Evolutionary conservation across 2,888 invertebrate species (phyloP).

Genomic region (Carpatolechia fugitivella): DNA sequence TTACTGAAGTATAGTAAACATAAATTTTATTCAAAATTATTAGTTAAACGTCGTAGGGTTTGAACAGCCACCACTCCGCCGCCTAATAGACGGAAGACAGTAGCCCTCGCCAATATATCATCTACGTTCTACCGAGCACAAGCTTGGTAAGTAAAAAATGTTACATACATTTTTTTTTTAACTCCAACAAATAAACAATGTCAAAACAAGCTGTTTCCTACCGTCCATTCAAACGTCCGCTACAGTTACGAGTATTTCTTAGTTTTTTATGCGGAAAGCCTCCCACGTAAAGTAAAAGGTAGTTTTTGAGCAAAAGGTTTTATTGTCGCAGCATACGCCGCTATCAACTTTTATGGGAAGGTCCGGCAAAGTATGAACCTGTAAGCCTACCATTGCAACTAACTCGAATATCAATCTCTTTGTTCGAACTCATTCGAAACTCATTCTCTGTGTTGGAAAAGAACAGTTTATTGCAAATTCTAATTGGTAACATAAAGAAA

Average conservation of each 20-base stretch:
- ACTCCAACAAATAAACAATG: neutral
- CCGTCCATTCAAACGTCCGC: neutral
- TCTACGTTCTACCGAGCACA: too few species aligned
- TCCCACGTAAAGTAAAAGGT: conserved; percentile 26
- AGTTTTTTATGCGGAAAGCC: conserved; percentile 14
- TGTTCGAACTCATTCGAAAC: neutral
- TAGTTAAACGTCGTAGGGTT: too few species aligned
- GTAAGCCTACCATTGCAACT: neutral
- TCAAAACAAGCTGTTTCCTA: neutral
- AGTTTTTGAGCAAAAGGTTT: conserved; percentile 40
- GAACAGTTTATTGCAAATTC: too few species aligned
- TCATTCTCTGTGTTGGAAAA: too few species aligned
- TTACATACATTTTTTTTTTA: neutral
- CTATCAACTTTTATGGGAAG: conserved; percentile 46
- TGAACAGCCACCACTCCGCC: too few species aligned
- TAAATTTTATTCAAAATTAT: too few species aligned
- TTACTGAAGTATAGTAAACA: too few species aligned
- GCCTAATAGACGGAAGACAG: too few species aligned
- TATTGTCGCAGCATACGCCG: conserved; percentile 43
- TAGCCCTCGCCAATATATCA: too few species aligned
- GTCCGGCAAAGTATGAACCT: conserved; percentile 14
- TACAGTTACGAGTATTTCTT: conserved; percentile 21
- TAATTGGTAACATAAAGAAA: too few species aligned
- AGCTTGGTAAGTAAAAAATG: too few species aligned
- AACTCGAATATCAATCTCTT: neutral